Percentiles rank a stretch among this genome's conserved stretches.
Conservation (phyloP, 2,113 vertebrate genomes). For the Microtus ochrogaster region DNA sequence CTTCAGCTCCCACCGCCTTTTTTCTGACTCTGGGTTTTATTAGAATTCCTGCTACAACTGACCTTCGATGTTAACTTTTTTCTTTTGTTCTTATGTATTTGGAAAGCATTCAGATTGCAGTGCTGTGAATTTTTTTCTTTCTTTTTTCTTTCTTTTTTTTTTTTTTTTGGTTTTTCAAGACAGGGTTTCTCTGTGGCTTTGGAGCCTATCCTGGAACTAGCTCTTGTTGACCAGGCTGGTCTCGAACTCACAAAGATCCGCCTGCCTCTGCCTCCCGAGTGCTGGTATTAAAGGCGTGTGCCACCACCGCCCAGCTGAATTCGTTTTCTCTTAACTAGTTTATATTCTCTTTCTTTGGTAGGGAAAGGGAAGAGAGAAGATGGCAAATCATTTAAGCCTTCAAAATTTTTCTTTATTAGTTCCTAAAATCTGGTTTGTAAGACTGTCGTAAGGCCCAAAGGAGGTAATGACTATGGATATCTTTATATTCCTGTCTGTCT, state of each 20-base stretch:
- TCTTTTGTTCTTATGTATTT: slow-evolving; percentile 27
- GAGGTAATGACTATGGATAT: background rate
- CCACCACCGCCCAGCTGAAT: too few species aligned
- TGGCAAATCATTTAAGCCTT: slow-evolving; percentile 40
- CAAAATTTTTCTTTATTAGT: slow-evolving; percentile 31
- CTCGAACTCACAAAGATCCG: too few species aligned
- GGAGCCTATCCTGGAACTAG: too few species aligned
- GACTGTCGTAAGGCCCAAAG: background rate
- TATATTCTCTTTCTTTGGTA: background rate
- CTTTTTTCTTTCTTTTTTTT: background rate
- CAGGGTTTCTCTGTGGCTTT: too few species aligned
- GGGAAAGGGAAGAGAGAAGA: background rate
- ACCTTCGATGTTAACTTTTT: background rate
- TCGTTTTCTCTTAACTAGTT: background rate
- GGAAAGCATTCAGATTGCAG: slow-evolving; percentile 10
- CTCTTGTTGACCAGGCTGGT: too few species aligned
- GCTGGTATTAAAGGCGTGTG: too few species aligned
- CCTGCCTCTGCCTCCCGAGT: too few species aligned
- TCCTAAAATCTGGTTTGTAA: slow-evolving; percentile 15
- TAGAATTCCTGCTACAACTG: too few species aligned
- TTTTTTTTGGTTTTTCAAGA: background rate
- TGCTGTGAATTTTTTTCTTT: background rate
- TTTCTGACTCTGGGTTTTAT: too few species aligned
- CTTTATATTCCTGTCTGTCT: background rate
- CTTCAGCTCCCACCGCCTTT: too few species aligned